Conservation (phyloP, 92 coral and sea anemone genomes). For the Isaurus tuberculatus region DNA sequence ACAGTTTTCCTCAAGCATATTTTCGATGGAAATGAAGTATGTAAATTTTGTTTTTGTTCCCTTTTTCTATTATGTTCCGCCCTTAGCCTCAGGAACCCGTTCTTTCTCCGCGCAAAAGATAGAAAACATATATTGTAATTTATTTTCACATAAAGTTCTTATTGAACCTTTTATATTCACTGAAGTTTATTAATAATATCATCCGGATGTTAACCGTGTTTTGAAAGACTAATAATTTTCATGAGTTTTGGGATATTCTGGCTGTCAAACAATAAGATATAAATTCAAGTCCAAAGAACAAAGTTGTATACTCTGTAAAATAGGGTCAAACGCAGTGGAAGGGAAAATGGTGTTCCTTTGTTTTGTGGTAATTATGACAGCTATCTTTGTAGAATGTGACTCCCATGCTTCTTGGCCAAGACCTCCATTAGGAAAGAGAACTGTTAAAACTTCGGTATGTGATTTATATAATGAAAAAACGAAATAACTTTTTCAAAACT, state of each 20-base stretch:
- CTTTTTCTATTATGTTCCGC: neutral
- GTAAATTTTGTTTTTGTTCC: neutral
- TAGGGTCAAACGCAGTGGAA: neutral
- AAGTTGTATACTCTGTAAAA: neutral
- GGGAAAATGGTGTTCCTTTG: neutral
- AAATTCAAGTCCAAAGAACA: neutral
- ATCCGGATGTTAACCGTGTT: neutral
- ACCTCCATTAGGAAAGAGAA: neutral
- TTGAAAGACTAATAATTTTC: neutral
- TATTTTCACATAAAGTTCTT: neutral
- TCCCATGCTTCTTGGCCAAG: neutral
- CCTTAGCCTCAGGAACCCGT: neutral
- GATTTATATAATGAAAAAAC: neutral
- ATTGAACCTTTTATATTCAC: neutral
- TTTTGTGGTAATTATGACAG: neutral
- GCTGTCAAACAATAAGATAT: neutral
- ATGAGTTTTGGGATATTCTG: neutral
- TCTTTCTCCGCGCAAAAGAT: neutral
- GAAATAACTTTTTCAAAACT: too few species aligned
- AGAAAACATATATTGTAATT: neutral
- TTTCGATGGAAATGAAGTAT: neutral
- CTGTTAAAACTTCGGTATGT: neutral
- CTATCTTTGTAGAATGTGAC: neutral
- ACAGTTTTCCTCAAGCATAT: neutral
- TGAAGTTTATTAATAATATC: neutral